Evolutionary conservation across 1,140 invertebrate genomes (phyloP).

Genomic region (Aphis gossypii): DNA sequence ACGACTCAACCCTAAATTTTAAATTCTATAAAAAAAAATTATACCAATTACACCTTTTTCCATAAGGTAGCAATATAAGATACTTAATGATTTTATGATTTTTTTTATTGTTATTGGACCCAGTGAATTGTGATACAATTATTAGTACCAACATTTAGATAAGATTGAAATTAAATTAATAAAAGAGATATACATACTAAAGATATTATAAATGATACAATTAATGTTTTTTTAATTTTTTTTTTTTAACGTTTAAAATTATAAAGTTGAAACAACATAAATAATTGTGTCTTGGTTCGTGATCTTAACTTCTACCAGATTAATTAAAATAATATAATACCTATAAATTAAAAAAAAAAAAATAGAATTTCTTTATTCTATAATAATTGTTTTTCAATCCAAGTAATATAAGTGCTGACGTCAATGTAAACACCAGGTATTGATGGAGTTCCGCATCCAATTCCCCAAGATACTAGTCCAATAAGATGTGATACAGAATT

Average conservation of each 20-base stretch:
- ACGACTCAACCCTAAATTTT: too few relatives aligned
- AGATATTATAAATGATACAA: background rate
- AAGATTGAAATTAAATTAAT: background rate
- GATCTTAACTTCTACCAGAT: background rate
- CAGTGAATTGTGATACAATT: background rate
- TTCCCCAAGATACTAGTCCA: slow-evolving; percentile 78
- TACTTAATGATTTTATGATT: background rate
- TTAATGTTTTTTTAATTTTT: background rate
- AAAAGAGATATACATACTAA: background rate
- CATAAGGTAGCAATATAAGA: background rate
- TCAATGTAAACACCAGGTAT: slow-evolving; percentile 67
- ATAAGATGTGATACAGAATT: slow-evolving; percentile 68
- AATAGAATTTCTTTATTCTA: background rate
- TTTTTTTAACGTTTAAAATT: too few relatives aligned
- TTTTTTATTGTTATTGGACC: background rate
- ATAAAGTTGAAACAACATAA: background rate
- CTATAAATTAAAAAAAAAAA: background rate
- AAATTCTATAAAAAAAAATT: too few relatives aligned
- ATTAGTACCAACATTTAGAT: background rate
- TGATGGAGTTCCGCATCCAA: slow-evolving; percentile 67
- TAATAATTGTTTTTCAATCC: slow-evolving; percentile 68
- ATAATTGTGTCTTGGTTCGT: too few relatives aligned
- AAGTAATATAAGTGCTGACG: slow-evolving; percentile 71
- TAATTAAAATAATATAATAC: background rate
- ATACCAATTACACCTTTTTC: too few relatives aligned